Evolutionary conservation across 2,113 vertebrate genomes (phyloP).

Genomic region (Raja brachyura): DNA sequence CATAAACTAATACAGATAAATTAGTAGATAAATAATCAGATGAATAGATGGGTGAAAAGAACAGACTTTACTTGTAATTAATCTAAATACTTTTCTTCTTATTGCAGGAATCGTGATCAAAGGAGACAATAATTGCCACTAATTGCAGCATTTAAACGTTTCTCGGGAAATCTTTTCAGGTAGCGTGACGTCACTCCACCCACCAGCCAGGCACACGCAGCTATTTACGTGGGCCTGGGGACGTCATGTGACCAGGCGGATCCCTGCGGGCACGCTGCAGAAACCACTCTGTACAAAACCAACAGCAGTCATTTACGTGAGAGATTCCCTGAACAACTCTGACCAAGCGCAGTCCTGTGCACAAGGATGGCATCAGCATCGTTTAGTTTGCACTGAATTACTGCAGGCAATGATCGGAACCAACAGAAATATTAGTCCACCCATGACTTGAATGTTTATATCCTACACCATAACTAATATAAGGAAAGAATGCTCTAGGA

Average conservation of each 20-base stretch:
- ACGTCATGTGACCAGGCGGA: not conserved
- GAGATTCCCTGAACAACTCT: not conserved
- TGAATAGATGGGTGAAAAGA: not conserved
- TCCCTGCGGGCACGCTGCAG: not conserved
- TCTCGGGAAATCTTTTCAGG: slow-evolving; percentile 2
- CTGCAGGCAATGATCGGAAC: not conserved
- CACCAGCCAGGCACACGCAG: not conserved
- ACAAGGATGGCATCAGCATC: not conserved
- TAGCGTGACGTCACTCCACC: slow-evolving; percentile 26
- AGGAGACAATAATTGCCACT: not conserved
- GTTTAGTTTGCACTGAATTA: not conserved
- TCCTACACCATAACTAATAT: not conserved
- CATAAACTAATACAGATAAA: not conserved
- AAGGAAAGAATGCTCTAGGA: too few species aligned
- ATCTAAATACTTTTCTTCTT: not conserved
- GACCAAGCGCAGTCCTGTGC: not conserved
- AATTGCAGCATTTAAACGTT: not conserved
- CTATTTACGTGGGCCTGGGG: not conserved
- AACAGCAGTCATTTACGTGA: not conserved
- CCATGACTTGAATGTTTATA: not conserved
- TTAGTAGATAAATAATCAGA: not conserved
- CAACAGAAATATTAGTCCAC: not conserved
- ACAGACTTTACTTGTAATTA: not conserved
- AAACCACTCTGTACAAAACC: not conserved
- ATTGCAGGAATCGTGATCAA: not conserved